Percentiles rank a stretch among this genome's conserved stretches.
phyloP scores from a whole-genome alignment of 2,888 invertebrate species.

The Ecliptopera silaceata region DNA sequence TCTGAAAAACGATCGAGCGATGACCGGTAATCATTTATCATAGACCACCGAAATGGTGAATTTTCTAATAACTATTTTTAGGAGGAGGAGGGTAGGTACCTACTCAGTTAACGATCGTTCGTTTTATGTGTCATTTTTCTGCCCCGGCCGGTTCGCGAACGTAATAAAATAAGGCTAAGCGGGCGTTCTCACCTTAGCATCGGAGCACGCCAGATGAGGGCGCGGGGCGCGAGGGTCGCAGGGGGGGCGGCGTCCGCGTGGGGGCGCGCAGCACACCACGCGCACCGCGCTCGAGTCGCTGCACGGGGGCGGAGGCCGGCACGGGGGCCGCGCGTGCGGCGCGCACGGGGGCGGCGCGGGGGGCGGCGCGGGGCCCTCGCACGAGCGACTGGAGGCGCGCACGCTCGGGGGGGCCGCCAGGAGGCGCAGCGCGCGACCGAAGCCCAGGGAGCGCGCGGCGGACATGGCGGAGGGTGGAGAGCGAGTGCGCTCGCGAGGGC shows the following conservation, averaged over 20 bases:
- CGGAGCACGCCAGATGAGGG: slow-evolving; percentile 30
- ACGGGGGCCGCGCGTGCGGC: slow-evolving; percentile 35
- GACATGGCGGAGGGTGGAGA: slow-evolving; percentile 2
- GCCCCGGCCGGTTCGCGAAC: no score
- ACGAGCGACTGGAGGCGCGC: slow-evolving; percentile 26
- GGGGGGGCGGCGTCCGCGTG: slow-evolving; percentile 42
- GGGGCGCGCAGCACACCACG: slow-evolving; percentile 48
- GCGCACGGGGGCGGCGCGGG: slow-evolving; percentile 28
- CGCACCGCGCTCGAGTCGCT: slow-evolving; percentile 32
- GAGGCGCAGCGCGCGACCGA: slow-evolving; percentile 20
- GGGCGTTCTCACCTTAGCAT: slow-evolving; percentile 11
- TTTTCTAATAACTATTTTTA: no score
- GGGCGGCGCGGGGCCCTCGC: slow-evolving; percentile 28
- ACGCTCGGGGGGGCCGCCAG: slow-evolving; percentile 12
- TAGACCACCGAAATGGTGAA: no score
- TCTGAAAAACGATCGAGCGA: background rate
- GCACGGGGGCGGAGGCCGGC: slow-evolving; percentile 23
- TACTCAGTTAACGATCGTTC: no score
- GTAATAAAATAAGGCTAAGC: background rate
- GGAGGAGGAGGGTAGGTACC: no score
- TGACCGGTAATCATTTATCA: no score
- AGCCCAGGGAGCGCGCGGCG: background rate
- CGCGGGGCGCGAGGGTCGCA: slow-evolving; percentile 29
- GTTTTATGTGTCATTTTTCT: no score
- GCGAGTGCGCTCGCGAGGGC: slow-evolving; percentile 13